A percentile compares a stretch with the other conserved stretches of the same genome.
Evolutionary conservation across 2,113 vertebrate species (phyloP).

Genomic region (Odocoileus hemionus): DNA sequence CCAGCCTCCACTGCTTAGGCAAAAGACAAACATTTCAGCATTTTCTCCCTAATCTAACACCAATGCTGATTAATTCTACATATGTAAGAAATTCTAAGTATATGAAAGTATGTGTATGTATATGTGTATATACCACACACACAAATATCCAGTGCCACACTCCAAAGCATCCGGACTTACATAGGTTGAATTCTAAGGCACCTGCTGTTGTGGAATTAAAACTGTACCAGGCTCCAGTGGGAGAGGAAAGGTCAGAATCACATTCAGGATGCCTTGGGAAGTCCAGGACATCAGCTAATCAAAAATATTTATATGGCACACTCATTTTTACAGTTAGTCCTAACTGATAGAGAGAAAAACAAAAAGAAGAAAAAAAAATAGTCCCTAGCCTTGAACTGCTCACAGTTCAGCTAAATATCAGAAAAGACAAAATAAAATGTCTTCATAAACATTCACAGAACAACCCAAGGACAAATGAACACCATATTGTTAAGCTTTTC

Average conservation of each 20-base stretch:
- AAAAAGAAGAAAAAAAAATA: not conserved
- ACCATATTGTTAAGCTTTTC: not conserved
- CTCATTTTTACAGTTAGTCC: not conserved
- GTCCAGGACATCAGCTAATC: not conserved
- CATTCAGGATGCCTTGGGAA: not conserved
- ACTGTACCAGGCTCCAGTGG: not conserved
- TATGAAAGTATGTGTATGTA: not conserved
- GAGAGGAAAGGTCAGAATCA: not conserved
- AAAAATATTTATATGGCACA: not conserved
- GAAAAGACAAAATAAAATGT: not conserved
- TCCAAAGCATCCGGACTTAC: not conserved
- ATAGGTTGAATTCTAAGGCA: not conserved
- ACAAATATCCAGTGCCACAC: not conserved
- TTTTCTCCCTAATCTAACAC: slow-evolving; percentile 21
- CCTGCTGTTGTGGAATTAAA: not conserved
- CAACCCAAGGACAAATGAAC: not conserved
- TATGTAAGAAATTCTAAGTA: not conserved
- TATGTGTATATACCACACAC: not conserved
- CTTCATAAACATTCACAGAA: not conserved
- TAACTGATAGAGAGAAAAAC: not conserved
- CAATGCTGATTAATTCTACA: not conserved
- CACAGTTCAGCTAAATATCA: not conserved
- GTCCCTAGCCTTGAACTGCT: not conserved
- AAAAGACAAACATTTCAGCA: not conserved
- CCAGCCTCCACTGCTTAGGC: not conserved